A percentile compares a stretch with the other conserved stretches of the same genome.
Conservation (phyloP, 2,113 vertebrate genomes). For the Lonchura striata region DNA sequence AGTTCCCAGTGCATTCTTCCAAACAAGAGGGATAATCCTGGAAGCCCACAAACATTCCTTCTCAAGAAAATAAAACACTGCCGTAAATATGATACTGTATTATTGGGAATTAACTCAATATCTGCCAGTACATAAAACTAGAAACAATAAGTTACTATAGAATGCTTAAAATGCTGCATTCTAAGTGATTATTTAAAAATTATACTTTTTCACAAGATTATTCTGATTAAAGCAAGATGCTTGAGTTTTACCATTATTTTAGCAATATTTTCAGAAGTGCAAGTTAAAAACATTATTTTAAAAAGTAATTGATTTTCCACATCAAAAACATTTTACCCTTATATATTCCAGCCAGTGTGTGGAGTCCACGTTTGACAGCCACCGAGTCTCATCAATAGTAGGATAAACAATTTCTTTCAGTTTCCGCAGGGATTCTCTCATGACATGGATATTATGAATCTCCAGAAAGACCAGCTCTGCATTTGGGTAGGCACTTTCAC, state of each 20-base stretch:
- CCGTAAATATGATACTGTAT: not conserved
- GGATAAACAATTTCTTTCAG: conserved; percentile 93
- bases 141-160: not conserved
- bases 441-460: conserved; percentile 97
- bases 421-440: conserved; percentile 94
- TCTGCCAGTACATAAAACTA: not conserved
- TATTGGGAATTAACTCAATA: not conserved
- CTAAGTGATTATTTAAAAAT: not conserved
- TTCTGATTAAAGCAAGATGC: not conserved
- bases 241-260: not conserved
- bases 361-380: conserved; percentile 89
- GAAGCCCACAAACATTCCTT: not conserved
- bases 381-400: conserved; percentile 86
- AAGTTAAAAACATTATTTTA: not conserved
- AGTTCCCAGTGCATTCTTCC: conserved; percentile 54
- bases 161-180: not conserved
- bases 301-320: not conserved
- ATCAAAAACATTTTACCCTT: conserved; percentile 75
- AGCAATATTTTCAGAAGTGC: not conserved
- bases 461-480: conserved; percentile 92
- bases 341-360: conserved; percentile 97
- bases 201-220: not conserved
- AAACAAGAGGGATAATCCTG: conserved; percentile 33
- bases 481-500: conserved; percentile 88
- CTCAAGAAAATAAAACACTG: conserved; percentile 25